Evolutionary conservation across 2,797 vertebrate species (phyloP).

Genomic region (Carapus acus): DNA sequence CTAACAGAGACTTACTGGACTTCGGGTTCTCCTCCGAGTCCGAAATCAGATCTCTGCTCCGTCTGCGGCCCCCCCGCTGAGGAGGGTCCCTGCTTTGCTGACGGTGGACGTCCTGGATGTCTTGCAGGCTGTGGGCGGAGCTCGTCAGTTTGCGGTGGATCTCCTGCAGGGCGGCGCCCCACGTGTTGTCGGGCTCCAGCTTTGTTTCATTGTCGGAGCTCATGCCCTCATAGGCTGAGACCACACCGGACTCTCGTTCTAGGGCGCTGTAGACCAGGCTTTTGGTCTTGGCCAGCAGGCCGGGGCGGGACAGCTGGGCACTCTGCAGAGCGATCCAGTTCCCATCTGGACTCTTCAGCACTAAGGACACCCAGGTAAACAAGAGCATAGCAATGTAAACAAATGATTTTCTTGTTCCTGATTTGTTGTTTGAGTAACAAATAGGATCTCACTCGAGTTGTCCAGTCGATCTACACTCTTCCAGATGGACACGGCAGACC

Average conservation of each 20-base stretch:
- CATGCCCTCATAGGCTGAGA: slow-evolving; percentile 87
- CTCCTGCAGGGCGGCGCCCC: slow-evolving; percentile 60
- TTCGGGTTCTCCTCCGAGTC: slow-evolving; percentile 53
- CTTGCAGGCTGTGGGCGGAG: slow-evolving; percentile 52
- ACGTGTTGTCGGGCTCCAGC: slow-evolving; percentile 72
- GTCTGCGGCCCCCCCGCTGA: not conserved
- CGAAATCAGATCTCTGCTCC: slow-evolving; percentile 31
- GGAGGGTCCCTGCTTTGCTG: not conserved
- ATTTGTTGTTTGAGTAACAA: too few relatives aligned
- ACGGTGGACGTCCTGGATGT: slow-evolving; percentile 39
- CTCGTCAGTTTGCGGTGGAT: slow-evolving; percentile 56
- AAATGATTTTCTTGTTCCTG: too few relatives aligned
- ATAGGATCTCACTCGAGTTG: slow-evolving; percentile 74
- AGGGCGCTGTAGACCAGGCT: slow-evolving; percentile 79
- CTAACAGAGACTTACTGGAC: slow-evolving; percentile 38
- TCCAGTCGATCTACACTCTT: slow-evolving; percentile 82
- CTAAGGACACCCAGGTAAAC: slow-evolving; percentile 61
- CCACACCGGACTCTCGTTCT: slow-evolving; percentile 80
- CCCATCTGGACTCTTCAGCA: slow-evolving; percentile 89
- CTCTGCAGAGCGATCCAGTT: slow-evolving; percentile 94
- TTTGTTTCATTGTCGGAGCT: slow-evolving; percentile 82
- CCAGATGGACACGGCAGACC: slow-evolving; percentile 72
- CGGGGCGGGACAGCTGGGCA: slow-evolving; percentile 69
- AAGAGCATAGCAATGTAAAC: too few relatives aligned
- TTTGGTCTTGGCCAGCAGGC: slow-evolving; percentile 83